Base-by-base conservation (phyloP, 2,888 invertebrate species). In the Clivina fossor region DNA sequence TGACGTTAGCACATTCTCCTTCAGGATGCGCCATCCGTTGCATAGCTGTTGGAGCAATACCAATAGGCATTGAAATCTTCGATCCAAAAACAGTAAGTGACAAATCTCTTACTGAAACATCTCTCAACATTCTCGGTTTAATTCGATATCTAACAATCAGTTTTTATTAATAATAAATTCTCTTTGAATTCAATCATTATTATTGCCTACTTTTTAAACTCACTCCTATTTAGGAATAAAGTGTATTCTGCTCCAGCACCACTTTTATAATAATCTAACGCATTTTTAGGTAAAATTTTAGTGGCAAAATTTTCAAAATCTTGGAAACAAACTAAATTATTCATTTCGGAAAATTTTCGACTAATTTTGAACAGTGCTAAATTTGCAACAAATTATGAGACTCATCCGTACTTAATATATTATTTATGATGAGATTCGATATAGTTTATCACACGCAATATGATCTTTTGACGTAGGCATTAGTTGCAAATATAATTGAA, bases 11-110 rank as follows among this genome's bases (percentile, higher is more conserved):
- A 58, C 85, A 74, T 76, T 95, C 95, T 4, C 95, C 95, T 13
- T 91, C 88, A 0, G 87, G 83, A 76, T 93, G 90, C 0, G 93
- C 93, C 89, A 95, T 86, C 65, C 82, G 81, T 71, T 94, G 93
- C 90, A 93, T 91, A 0, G 93, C 94, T 1, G 92, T 87, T 0
- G 95, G 93, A 0, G 93, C 84, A 58, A 94, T 81, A 5, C 91
- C 93, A 28, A 90, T 69, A 0, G 91, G 90, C 75, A 90, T 82
- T 1, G 83, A 75, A 1, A 90, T 74, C 55, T 76, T 77, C 24
- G 80, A 70, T 0, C 89, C 90, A 18, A 90, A 74, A 28, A 89
- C 74, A 1, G 74, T 78, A 1, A 85, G 83, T 4, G 78, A 74
- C 22, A 83, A 74, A 64, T 86, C 80, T 63, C 85, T 74, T 13